phyloP scores from a whole-genome alignment of 2,888 invertebrate genomes.

The Lasioglossum calceatum region DNA sequence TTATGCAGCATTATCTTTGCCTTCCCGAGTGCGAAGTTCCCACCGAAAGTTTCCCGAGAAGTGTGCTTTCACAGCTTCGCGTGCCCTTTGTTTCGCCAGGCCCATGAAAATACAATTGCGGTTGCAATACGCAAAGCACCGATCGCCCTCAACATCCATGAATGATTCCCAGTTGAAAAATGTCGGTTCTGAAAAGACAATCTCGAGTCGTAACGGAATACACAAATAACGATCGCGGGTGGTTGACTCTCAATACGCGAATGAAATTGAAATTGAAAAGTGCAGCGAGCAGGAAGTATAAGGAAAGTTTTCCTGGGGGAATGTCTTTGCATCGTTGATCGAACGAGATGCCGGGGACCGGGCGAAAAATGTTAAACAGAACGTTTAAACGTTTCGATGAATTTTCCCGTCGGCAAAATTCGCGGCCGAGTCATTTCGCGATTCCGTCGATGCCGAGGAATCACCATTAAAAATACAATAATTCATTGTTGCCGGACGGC shows the following conservation, averaged over 20 bases:
- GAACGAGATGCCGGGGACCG: not conserved
- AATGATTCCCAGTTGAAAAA: slow-evolving; percentile 42
- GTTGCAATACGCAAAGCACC: slow-evolving; percentile 3
- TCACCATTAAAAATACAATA: slow-evolving; percentile 55
- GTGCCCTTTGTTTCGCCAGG: not conserved
- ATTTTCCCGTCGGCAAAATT: not conserved
- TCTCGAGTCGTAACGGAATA: not conserved
- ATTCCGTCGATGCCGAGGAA: slow-evolving; percentile 18
- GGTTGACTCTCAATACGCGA: not conserved
- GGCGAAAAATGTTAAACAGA: not conserved
- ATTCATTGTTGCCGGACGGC: slow-evolving; percentile 25
- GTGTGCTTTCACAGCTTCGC: slow-evolving; percentile 4
- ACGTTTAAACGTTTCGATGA: not conserved
- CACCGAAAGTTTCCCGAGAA: not conserved
- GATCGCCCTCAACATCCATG: slow-evolving; percentile 46
- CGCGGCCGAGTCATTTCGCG: not conserved
- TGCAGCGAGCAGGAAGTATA: not conserved
- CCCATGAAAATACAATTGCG: slow-evolving; percentile 43
- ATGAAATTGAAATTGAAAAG: not conserved
- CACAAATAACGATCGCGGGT: not conserved
- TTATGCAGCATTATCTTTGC: not conserved
- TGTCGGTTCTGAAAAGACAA: slow-evolving; percentile 25
- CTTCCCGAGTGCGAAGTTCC: not conserved
- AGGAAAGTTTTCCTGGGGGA: not conserved
- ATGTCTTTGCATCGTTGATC: not conserved